phyloP scores from a whole-genome alignment of 2,113 vertebrate genomes.

The Paradisaea rubra region DNA sequence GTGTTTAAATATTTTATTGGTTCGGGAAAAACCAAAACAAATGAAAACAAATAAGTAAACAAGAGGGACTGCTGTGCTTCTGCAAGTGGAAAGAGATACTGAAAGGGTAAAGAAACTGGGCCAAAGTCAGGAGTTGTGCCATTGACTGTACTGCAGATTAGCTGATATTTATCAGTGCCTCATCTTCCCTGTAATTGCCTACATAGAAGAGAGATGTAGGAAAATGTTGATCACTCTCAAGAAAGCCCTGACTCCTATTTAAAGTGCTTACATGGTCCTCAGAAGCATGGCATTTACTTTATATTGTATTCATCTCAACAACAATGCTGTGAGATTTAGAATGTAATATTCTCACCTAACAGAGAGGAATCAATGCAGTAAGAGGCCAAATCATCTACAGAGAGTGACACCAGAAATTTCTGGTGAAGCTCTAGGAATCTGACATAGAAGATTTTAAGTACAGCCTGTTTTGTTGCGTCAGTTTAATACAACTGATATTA shows the following conservation, averaged over 20 bases:
- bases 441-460: neutral
- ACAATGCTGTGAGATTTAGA: neutral
- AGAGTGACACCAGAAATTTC: neutral
- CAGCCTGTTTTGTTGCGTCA: neutral
- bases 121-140: neutral
- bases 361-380: neutral
- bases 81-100: neutral
- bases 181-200: neutral
- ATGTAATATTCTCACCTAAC: neutral
- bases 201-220: fast-evolving
- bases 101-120: neutral
- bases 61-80: neutral
- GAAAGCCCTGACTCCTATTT: neutral
- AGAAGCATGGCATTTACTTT: neutral
- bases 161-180: neutral
- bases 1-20: constrained; percentile 40
- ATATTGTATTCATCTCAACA: neutral
- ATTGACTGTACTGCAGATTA: neutral
- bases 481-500: neutral
- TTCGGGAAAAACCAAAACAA: neutral
- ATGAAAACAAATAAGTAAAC: constrained; percentile 15
- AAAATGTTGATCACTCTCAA: neutral
- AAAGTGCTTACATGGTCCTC: neutral
- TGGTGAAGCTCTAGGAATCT: neutral
- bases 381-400: neutral